Conservation (phyloP, 1,140 invertebrate genomes). For the Magallana ariakensis region DNA sequence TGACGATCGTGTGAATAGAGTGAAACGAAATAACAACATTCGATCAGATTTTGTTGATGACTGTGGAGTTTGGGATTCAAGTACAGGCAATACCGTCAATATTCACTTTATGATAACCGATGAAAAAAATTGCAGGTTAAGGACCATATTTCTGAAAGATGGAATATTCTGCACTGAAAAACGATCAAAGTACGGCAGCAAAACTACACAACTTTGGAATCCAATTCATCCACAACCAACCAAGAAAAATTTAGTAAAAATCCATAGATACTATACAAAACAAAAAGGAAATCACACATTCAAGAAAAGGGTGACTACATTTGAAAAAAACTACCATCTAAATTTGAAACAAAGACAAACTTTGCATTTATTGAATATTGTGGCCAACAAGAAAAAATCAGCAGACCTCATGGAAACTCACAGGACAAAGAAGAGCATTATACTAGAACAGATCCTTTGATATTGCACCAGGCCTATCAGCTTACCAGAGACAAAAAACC, state of each 20-base stretch:
- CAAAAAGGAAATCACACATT: constrained; percentile 3
- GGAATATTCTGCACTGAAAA: not conserved
- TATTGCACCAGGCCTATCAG: not conserved
- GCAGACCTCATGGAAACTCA: not conserved
- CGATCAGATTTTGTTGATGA: constrained; percentile 9
- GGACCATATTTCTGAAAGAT: not conserved
- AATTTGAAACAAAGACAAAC: not conserved
- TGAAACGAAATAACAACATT: not conserved
- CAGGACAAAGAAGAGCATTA: not conserved
- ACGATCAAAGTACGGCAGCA: not conserved
- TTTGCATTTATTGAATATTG: not conserved
- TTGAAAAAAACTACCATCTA: not conserved
- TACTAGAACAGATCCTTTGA: constrained; percentile 34
- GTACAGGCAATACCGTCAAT: not conserved
- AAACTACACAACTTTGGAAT: not conserved
- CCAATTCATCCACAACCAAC: not conserved
- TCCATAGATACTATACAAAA: constrained; percentile 13
- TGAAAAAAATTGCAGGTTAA: not conserved
- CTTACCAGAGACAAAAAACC: not conserved
- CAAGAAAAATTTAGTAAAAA: not conserved
- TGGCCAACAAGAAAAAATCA: not conserved
- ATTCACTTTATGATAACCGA: constrained; percentile 13
- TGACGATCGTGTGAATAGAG: not conserved
- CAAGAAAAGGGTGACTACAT: not conserved
- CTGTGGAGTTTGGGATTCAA: constrained; percentile 5